Conservation (phyloP, 2,113 vertebrate genomes). For the Chrysemys picta region DNA sequence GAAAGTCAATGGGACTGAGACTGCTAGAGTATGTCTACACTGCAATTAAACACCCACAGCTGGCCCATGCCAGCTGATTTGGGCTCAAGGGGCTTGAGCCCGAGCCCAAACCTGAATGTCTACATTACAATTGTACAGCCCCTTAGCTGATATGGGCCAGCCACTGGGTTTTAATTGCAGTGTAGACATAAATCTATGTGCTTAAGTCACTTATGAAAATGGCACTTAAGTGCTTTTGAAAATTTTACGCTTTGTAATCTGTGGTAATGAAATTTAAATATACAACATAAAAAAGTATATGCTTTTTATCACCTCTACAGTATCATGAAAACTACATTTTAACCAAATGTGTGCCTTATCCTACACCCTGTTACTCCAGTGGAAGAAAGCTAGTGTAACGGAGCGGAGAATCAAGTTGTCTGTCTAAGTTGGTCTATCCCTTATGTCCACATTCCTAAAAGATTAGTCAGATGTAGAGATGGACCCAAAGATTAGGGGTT, state of each 20-base stretch:
- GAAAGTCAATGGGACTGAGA: background rate
- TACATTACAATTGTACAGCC: background rate
- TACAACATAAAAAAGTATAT: background rate
- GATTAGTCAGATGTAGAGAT: background rate
- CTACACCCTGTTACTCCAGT: background rate
- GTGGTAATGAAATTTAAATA: constrained; percentile 23
- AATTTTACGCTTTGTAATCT: background rate
- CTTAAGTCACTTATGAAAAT: constrained; percentile 9
- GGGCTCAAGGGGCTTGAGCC: background rate
- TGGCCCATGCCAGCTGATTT: background rate
- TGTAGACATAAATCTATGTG: background rate
- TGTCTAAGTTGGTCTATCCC: background rate
- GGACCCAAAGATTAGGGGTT: background rate
- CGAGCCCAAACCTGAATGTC: background rate
- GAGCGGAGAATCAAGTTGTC: constrained; percentile 31
- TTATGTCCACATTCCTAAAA: background rate
- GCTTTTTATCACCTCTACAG: background rate
- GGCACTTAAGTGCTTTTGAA: background rate
- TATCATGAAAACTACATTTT: background rate
- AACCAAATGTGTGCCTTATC: background rate
- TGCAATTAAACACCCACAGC: background rate
- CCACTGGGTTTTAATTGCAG: background rate
- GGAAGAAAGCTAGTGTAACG: constrained; percentile 33
- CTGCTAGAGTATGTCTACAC: too few species aligned
- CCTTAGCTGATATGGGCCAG: background rate